Conservation (phyloP, 2,888 invertebrate genomes). For the Exephanes ischioxanthus region DNA sequence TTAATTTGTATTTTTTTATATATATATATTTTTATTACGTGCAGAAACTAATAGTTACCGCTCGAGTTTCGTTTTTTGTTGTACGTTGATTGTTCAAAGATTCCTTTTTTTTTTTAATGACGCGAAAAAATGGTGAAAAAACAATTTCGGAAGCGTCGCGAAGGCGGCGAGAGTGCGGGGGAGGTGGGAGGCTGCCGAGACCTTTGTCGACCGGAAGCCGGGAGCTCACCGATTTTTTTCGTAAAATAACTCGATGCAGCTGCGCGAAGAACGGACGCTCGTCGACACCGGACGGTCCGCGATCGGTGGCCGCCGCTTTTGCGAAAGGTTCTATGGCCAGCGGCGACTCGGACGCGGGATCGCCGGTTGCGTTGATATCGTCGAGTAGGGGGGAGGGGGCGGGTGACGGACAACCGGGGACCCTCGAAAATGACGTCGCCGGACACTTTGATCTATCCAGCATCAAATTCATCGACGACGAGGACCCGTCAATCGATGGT, state of each 20-base stretch:
- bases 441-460: conserved; percentile 80
- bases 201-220: conserved; percentile 61
- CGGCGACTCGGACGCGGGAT: conserved; percentile 36
- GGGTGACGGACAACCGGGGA: conserved; percentile 13
- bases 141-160: conserved; percentile 46
- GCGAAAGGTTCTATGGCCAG: conserved; percentile 21
- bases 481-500: conserved; percentile 73
- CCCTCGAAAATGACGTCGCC: conserved; percentile 58
- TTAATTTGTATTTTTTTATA: background rate
- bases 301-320: conserved; percentile 34
- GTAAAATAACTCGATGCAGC: conserved; percentile 79
- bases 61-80: background rate
- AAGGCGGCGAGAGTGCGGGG: background rate
- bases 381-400: conserved; percentile 18
- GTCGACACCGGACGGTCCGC: conserved; percentile 70
- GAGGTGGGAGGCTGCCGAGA: conserved; percentile 33
- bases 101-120: conserved; percentile 28
- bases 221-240: conserved; percentile 75
- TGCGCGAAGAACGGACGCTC: conserved; percentile 71
- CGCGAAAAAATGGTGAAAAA: conserved; percentile 53
- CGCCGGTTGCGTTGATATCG: conserved; percentile 25
- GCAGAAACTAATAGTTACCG: no score
- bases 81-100: background rate
- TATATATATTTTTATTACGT: background rate
- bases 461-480: conserved; percentile 83